Percentiles rank a stretch among this genome's conserved stretches.
Evolutionary conservation across 2,113 vertebrate species (phyloP).

Genomic region (Chascanopsetta lugubris): DNA sequence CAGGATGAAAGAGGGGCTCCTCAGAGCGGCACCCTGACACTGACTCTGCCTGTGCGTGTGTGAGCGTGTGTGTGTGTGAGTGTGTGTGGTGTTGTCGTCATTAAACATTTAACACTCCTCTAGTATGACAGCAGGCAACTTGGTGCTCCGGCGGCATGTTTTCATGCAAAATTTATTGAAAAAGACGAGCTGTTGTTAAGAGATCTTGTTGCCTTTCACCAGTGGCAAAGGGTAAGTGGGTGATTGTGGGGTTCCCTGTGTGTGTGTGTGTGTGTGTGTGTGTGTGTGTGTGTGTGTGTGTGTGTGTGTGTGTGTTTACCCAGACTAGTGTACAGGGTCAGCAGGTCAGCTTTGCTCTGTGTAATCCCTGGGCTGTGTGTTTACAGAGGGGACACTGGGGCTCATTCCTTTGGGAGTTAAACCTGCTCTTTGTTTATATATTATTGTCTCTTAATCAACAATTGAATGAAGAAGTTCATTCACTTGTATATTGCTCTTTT

Average conservation of each 20-base stretch:
- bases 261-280: slow-evolving; percentile 52
- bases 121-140: slow-evolving; percentile 95
- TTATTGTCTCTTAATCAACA: slow-evolving; percentile 16
- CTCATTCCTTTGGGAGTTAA: slow-evolving; percentile 18
- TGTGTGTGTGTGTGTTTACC: slow-evolving; percentile 52
- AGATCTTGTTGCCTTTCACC: slow-evolving; percentile 90
- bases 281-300: slow-evolving; percentile 19
- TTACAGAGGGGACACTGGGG: neutral
- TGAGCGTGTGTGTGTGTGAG: slow-evolving; percentile 83
- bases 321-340: slow-evolving; percentile 53
- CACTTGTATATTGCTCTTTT: too few species aligned
- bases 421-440: slow-evolving; percentile 13
- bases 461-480: too few species aligned
- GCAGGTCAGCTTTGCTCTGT: slow-evolving; percentile 45
- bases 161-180: slow-evolving; percentile 98
- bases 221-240: slow-evolving; percentile 86
- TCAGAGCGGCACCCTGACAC: slow-evolving; percentile 90
- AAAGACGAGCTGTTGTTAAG: slow-evolving; percentile 87
- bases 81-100: slow-evolving; percentile 94
- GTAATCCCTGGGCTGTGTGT: slow-evolving; percentile 35
- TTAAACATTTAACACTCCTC: slow-evolving; percentile 98
- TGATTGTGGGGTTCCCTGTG: slow-evolving; percentile 66
- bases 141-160: slow-evolving; percentile 88
- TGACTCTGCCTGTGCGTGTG: slow-evolving; percentile 85
- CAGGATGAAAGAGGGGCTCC: slow-evolving; percentile 89